These are phyloP conservation scores for Harmothoe impar DNA, from an alignment of 2,888 invertebrate species.

Conservation along the genomic window DNA sequence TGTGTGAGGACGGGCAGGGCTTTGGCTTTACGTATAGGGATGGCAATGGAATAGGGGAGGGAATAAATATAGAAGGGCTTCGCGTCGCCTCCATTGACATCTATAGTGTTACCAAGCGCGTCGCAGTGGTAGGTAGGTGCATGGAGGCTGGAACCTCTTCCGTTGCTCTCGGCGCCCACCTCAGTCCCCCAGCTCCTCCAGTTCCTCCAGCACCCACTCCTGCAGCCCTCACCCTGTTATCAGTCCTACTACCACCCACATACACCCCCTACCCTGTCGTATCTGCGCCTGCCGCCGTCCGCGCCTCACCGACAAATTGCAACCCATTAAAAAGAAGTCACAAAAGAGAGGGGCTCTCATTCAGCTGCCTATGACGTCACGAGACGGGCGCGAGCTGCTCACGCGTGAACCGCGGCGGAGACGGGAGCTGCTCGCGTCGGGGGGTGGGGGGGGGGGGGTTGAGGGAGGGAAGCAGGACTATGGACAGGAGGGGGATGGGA, in stretches of 20 bases:
- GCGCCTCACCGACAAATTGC: slow-evolving; percentile 17
- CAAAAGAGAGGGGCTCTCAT: slow-evolving; percentile 34
- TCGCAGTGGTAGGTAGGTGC: too few relatives aligned
- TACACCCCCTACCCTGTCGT: background rate
- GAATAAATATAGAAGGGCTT: too few relatives aligned
- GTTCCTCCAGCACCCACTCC: too few relatives aligned
- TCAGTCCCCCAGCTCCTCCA: too few relatives aligned
- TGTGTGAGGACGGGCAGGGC: background rate
- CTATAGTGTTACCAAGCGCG: too few relatives aligned
- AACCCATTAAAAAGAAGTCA: slow-evolving; percentile 35
- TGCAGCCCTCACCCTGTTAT: too few relatives aligned
- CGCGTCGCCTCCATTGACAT: too few relatives aligned
- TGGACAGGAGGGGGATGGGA: slow-evolving; percentile 7
- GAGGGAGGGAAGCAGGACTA: background rate
- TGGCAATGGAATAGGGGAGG: too few relatives aligned
- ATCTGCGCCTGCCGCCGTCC: background rate
- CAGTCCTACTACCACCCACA: too few relatives aligned
- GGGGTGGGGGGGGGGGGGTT: background rate
- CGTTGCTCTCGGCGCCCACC: too few relatives aligned
- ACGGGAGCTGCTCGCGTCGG: background rate
- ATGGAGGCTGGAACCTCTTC: too few relatives aligned
- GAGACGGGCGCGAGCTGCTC: slow-evolving; percentile 7
- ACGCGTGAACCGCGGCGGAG: background rate
- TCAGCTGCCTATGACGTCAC: slow-evolving; percentile 26
- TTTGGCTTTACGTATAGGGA: too few relatives aligned